These are phyloP conservation scores for Melanerpes aurifrons DNA, from an alignment of 2,113 vertebrate genomes.

Conservation along the genomic window DNA sequence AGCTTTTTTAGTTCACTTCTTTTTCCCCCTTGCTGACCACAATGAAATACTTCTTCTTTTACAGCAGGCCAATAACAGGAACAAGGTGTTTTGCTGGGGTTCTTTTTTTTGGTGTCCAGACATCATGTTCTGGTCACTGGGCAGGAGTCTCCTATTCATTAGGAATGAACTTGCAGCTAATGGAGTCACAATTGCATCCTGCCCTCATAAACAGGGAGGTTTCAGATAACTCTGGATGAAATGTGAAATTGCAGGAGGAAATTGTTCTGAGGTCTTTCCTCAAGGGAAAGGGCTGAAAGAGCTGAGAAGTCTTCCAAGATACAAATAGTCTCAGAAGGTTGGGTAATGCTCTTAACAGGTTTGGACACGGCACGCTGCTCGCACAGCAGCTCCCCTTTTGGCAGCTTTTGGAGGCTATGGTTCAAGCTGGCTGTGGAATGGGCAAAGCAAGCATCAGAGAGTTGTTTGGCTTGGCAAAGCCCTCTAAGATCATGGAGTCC, in stretches of 20 bases:
- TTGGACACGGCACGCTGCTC: not conserved
- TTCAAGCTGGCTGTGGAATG: not conserved
- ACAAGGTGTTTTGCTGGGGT: no score
- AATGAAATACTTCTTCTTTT: not conserved
- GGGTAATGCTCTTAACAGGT: conserved; percentile 4
- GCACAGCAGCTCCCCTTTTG: not conserved
- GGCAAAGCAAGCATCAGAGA: not conserved
- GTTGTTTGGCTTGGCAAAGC: no score
- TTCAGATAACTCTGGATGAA: not conserved
- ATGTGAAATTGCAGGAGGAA: not conserved
- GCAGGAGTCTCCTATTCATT: not conserved
- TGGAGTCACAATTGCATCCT: not conserved
- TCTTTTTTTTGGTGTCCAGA: not conserved
- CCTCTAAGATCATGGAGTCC: no score
- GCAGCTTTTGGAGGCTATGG: not conserved
- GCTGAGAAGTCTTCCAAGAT: not conserved
- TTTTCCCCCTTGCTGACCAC: not conserved
- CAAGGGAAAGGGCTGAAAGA: not conserved
- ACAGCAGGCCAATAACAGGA: not conserved
- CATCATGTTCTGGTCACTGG: not conserved
- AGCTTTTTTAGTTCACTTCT: not conserved
- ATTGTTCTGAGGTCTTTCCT: conserved; percentile 19
- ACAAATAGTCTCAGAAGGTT: not conserved
- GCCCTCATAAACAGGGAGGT: not conserved
- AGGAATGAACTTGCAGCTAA: not conserved